Evolutionary conservation across 2,888 invertebrate species (phyloP), one percentile per base, ranked within the genome.

Genomic region (Kryphioiulus occultus): DNA sequence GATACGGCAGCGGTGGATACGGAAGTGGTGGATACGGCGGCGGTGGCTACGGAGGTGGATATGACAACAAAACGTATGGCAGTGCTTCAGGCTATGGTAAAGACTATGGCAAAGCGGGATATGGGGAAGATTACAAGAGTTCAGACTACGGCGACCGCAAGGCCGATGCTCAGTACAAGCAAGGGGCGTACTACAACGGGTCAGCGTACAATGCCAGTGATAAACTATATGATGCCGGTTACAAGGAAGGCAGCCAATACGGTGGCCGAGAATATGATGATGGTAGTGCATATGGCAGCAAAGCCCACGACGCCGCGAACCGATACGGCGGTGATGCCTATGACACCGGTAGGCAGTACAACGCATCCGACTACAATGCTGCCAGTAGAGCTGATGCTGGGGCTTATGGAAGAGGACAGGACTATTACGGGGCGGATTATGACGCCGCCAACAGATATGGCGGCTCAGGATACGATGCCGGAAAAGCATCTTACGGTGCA

Each of bases 81-180:
- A 12, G 30, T 7, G 7, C 32, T n/a, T 10, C 47, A n/a, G 35
- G 35, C 7, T 86, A 86, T 35, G 86, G 78, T 15, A 86, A 39
- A 68, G 78, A 86, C 68, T 86, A 86, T 39, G 86, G 59, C 35
- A 59, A 86, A 86, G 12, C 78, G n/a, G 59, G 86, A n/a, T 68
- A 86, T 19, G 86, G 59, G 0, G 35, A 86, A 15, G 53, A 26
- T 19, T 86, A 86, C 35, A 59, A 68, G 19, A 68, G 59, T 32
- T 1, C 86, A 22, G 86, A 59, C n/a, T 86, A 86, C 12, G 39
- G 78, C 3, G 35, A 86, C 17, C n/a, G 35, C 10, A 68, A 86
- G 9, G 78, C 53, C 15, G 86, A 59, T 32, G 78, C 53, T 2
- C 59, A 19, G 5, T 86, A 86, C 59, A 59, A 86, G 17, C 32